phyloP scores from a whole-genome alignment of 2,113 vertebrate species.

The Polypterus bichir region DNA sequence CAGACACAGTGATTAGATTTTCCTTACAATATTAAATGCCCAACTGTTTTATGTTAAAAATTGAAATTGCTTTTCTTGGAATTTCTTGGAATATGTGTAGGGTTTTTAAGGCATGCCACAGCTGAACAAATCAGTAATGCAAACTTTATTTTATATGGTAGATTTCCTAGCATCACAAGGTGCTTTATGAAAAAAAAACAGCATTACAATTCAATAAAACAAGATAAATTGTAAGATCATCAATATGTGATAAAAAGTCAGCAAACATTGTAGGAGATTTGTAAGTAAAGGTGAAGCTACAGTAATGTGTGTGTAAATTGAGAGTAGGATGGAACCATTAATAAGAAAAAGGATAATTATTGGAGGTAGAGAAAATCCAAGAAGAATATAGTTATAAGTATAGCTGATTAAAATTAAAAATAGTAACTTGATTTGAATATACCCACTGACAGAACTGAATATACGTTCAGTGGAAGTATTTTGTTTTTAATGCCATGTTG shows the following conservation, averaged over 20 bases:
- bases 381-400: too few species aligned
- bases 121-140: neutral
- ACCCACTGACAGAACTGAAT: too few species aligned
- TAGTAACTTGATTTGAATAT: too few species aligned
- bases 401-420: too few species aligned
- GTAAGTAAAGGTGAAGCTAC: neutral
- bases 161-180: neutral
- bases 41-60: neutral
- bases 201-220: neutral
- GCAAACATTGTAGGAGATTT: too few species aligned
- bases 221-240: too few species aligned
- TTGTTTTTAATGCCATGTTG: too few species aligned
- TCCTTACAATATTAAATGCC: neutral
- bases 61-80: neutral
- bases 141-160: neutral
- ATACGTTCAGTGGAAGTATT: too few species aligned
- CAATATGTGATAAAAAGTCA: too few species aligned
- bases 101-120: neutral
- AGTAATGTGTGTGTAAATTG: neutral
- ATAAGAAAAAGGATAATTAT: neutral
- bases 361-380: neutral
- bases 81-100: neutral
- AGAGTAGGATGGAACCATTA: neutral
- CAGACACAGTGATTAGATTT: too few species aligned
- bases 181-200: neutral